phyloP scores from a whole-genome alignment of 2,888 invertebrate genomes.

The Morpho helenor region DNA sequence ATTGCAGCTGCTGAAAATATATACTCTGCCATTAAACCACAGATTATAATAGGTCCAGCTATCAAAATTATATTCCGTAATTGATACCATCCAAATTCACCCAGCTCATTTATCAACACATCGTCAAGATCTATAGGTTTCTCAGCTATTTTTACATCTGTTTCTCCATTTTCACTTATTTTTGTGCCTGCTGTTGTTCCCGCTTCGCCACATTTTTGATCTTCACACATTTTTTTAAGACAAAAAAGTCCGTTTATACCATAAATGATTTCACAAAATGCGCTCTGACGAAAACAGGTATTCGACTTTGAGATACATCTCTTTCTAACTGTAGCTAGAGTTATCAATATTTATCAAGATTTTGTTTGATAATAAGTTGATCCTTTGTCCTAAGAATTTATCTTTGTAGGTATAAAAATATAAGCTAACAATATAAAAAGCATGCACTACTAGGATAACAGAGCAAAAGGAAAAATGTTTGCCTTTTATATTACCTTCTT shows the following conservation, averaged over 20 bases:
- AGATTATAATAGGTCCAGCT: conserved; percentile 80
- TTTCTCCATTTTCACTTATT: not conserved
- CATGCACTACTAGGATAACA: no score
- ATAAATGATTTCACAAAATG: no score
- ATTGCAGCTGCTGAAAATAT: conserved; percentile 7
- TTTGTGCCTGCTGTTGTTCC: not conserved
- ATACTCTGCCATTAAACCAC: conserved; percentile 80
- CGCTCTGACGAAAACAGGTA: no score
- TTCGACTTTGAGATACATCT: no score
- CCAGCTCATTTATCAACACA: conserved; percentile 65
- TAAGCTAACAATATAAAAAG: no score
- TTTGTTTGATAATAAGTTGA: no score
- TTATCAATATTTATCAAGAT: no score
- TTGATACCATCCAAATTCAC: conserved; percentile 84
- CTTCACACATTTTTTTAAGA: not conserved
- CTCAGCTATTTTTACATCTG: not conserved
- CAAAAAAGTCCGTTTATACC: no score
- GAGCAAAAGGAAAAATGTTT: no score
- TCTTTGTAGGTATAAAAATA: no score
- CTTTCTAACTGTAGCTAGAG: no score
- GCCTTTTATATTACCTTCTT: no score
- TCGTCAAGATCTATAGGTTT: conserved; percentile 52
- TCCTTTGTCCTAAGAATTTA: not conserved
- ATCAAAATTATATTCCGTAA: conserved; percentile 78
- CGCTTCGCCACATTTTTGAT: not conserved